Conservation (phyloP, 2,888 invertebrate species). For the Stenoptilia bipunctidactyla region DNA sequence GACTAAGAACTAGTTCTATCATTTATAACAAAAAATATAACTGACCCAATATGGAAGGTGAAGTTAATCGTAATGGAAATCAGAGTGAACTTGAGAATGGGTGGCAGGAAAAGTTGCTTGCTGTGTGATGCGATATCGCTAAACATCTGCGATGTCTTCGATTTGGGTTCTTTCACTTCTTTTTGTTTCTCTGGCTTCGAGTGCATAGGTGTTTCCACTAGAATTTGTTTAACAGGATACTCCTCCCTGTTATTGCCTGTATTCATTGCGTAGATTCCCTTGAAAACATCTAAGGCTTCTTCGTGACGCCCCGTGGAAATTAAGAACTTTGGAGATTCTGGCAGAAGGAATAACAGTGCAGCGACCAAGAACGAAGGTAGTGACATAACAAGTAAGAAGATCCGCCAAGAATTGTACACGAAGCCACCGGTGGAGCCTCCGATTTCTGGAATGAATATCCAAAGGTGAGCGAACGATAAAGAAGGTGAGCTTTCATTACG, state of each 20-base stretch:
- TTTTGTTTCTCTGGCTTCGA: slow-evolving; percentile 66
- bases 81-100: slow-evolving; percentile 85
- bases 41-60: slow-evolving; percentile 91
- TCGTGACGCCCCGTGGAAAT: slow-evolving; percentile 83
- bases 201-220: slow-evolving; percentile 70
- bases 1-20: too few species aligned
- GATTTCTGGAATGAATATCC: slow-evolving; percentile 69
- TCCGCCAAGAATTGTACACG: slow-evolving; percentile 92
- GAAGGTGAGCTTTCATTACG: too few species aligned
- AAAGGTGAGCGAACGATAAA: too few species aligned
- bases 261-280: slow-evolving; percentile 84
- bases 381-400: slow-evolving; percentile 90
- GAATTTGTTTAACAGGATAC: slow-evolving; percentile 81
- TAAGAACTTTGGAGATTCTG: slow-evolving; percentile 93
- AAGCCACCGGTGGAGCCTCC: slow-evolving; percentile 77
- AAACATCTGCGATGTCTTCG: slow-evolving; percentile 80
- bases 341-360: slow-evolving; percentile 83
- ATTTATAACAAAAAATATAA: too few species aligned
- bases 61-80: slow-evolving; percentile 92
- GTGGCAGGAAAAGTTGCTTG: slow-evolving; percentile 83
- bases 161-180: slow-evolving; percentile 71
- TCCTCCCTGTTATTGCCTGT: slow-evolving; percentile 80
- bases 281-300: slow-evolving; percentile 85
- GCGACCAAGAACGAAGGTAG: slow-evolving; percentile 91
- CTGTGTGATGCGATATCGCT: slow-evolving; percentile 85